phyloP scores from a whole-genome alignment of 2,113 vertebrate genomes.

The Oxyruncus cristatus region DNA sequence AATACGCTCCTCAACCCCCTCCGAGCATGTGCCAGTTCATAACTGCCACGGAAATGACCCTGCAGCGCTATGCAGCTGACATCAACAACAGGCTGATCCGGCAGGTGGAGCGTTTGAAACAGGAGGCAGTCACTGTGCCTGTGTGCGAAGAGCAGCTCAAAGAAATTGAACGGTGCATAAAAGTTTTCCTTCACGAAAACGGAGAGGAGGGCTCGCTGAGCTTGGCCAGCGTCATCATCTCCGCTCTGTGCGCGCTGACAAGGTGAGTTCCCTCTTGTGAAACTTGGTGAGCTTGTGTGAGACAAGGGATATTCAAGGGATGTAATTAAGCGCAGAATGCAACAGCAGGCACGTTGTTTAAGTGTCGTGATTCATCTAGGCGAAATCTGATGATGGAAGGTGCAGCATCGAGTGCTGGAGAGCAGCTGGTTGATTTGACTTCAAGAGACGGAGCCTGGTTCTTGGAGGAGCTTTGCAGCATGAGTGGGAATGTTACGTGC shows the following conservation, averaged over 20 bases:
- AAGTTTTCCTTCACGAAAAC: slow-evolving; percentile 91
- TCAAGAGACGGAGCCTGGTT: slow-evolving; percentile 97
- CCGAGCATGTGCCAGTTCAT: slow-evolving; percentile 86
- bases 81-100: slow-evolving; percentile 85
- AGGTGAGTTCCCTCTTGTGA: slow-evolving; percentile 73
- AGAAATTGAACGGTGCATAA: slow-evolving; percentile 95
- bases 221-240: slow-evolving; percentile 90
- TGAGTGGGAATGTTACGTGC: slow-evolving; percentile 92
- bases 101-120: slow-evolving; percentile 91
- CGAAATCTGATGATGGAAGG: slow-evolving; percentile 97
- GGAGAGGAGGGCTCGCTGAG: slow-evolving; percentile 89
- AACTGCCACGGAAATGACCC: slow-evolving; percentile 86
- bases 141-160: slow-evolving; percentile 95
- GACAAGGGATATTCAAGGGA: not conserved
- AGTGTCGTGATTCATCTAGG: slow-evolving; percentile 54
- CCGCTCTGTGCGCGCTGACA: slow-evolving; percentile 90
- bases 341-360: not conserved
- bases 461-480: slow-evolving; percentile 95
- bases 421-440: slow-evolving; percentile 92
- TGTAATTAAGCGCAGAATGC: not conserved
- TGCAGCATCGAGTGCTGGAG: slow-evolving; percentile 90
- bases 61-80: slow-evolving; percentile 90
- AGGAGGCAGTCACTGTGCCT: slow-evolving; percentile 85
- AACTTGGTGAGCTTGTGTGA: fast-evolving
- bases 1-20: slow-evolving; percentile 88